Percentiles rank a stretch among this genome's conserved stretches.
phyloP scores from a whole-genome alignment of 2,113 vertebrate species.

The Plecotus auritus region DNA sequence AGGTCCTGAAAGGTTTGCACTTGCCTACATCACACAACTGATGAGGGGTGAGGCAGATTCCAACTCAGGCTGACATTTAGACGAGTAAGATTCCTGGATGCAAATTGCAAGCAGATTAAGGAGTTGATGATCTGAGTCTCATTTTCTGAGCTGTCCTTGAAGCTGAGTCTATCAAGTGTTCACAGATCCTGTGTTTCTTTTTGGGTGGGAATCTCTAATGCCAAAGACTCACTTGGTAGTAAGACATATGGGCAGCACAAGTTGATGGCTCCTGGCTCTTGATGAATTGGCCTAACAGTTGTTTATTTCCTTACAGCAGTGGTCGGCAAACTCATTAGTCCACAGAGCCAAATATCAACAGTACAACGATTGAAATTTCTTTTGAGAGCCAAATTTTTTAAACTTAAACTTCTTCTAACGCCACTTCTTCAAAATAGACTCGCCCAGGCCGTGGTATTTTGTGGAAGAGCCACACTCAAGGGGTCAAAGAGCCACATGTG shows the following conservation, averaged over 20 bases:
- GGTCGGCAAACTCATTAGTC: no score
- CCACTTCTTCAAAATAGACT: no score
- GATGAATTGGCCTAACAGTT: neutral
- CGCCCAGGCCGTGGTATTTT: no score
- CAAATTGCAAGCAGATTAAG: neutral
- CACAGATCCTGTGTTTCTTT: rapidly evolving
- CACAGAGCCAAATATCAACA: no score
- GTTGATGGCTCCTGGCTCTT: rapidly evolving
- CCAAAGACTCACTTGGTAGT: neutral
- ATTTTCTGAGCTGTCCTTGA: neutral
- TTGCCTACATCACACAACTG: neutral
- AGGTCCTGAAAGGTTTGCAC: rapidly evolving
- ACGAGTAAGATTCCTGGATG: neutral
- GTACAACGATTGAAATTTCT: no score
- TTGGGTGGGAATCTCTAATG: neutral
- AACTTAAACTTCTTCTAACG: no score
- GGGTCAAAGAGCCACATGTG: no score
- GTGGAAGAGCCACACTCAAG: no score
- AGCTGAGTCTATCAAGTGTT: neutral
- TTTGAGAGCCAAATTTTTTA: no score
- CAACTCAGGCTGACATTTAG: neutral
- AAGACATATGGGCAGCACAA: rapidly evolving
- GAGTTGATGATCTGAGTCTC: neutral
- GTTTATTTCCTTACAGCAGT: neutral
- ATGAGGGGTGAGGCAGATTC: neutral